Conservation (phyloP, 2,888 invertebrate species). For the Monoplex corrugatus region DNA sequence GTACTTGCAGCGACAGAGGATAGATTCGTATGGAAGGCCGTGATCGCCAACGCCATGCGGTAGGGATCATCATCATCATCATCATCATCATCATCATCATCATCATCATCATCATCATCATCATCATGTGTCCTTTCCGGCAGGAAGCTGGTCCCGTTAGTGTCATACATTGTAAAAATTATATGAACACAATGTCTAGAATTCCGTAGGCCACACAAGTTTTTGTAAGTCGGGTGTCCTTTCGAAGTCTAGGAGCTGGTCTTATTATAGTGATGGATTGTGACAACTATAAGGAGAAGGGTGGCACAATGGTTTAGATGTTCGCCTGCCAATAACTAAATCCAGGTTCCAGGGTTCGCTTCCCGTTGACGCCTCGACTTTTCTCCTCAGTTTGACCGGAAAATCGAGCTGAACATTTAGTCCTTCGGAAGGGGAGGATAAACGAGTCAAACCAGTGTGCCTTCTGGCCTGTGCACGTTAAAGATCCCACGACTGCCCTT, state of each 20-base stretch:
- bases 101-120: constrained; percentile 33
- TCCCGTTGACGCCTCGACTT: too few species aligned
- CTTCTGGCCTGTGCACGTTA: too few species aligned
- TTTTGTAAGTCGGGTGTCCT: background rate
- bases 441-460: too few species aligned
- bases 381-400: too few species aligned
- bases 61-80: constrained; percentile 22
- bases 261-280: background rate
- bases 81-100: constrained; percentile 33
- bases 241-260: background rate
- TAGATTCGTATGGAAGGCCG: background rate
- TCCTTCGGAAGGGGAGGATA: too few species aligned
- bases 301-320: too few species aligned
- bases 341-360: too few species aligned
- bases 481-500: too few species aligned
- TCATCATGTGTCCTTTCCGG: background rate
- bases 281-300: background rate
- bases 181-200: background rate
- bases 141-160: background rate
- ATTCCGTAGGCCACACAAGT: background rate
- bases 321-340: too few species aligned
- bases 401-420: too few species aligned
- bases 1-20: too few species aligned
- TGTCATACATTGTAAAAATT: background rate
- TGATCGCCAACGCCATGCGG: background rate